A percentile compares a stretch with the other conserved stretches of the same genome.
These are phyloP conservation scores for Mizuhopecten yessoensis DNA, from an alignment of 1,140 invertebrate genomes.

Conservation along the genomic window DNA sequence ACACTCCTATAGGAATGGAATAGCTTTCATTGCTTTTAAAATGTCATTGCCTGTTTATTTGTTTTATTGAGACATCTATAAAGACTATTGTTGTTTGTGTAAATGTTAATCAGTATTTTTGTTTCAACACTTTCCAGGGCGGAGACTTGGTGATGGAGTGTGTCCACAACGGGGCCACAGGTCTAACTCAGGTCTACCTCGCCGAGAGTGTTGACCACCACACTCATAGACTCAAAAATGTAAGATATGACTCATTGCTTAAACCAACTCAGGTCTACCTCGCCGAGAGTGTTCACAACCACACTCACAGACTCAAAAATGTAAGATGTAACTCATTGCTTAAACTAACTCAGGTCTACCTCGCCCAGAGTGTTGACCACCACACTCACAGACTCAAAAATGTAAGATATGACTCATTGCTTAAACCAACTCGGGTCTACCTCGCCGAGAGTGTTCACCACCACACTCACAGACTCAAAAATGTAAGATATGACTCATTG, in stretches of 20 bases:
- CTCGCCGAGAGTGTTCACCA: too few relatives aligned
- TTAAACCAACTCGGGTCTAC: too few relatives aligned
- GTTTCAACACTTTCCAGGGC: conserved; percentile 68
- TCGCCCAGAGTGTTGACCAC: background rate
- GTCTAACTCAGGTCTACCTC: conserved; percentile 83
- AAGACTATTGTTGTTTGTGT: too few relatives aligned
- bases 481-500: too few relatives aligned
- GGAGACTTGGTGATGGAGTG: conserved; percentile 90
- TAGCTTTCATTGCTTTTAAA: too few relatives aligned
- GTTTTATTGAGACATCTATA: too few relatives aligned
- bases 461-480: too few relatives aligned
- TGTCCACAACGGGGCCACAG: conserved; percentile 85
- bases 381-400: background rate
- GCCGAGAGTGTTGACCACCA: conserved; percentile 71
- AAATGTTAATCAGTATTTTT: background rate
- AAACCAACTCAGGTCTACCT: too few relatives aligned
- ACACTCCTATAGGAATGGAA: too few relatives aligned
- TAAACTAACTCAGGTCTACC: conserved; percentile 86
- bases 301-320: conserved; percentile 55
- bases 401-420: background rate
- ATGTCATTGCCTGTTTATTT: too few relatives aligned
- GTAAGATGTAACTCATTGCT: conserved; percentile 83
- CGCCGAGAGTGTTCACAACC: background rate
- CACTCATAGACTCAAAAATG: conserved; percentile 61
- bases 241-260: conserved; percentile 46